Evolutionary conservation across 2,888 invertebrate genomes (phyloP).

Genomic region (Tineola bisselliella): DNA sequence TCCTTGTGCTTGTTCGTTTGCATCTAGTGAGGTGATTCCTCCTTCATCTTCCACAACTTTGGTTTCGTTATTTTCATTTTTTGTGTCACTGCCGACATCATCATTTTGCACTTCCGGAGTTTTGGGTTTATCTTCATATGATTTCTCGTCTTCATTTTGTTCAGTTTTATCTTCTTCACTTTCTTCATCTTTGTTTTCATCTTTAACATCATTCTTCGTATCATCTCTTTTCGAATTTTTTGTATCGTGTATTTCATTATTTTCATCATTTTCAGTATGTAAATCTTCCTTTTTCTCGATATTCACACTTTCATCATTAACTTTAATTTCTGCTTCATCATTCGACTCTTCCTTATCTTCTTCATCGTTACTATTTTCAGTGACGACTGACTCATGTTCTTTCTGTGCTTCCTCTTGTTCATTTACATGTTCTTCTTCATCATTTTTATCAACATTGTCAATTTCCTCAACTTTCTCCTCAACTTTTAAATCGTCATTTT

Average conservation of each 20-base stretch:
- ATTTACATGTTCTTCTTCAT: neutral
- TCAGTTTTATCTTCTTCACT: conserved; percentile 18
- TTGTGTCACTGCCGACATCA: conserved; percentile 3
- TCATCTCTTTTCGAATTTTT: conserved; percentile 10
- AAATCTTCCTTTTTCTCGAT: conserved; percentile 18
- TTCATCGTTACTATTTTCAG: conserved; percentile 12
- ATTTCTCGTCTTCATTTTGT: conserved; percentile 17
- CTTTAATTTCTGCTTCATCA: conserved; percentile 19
- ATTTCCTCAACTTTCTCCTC: conserved; percentile 5
- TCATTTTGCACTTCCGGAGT: conserved; percentile 15
- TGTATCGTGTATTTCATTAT: conserved; percentile 16
- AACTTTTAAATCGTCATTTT: neutral
- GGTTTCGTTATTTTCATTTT: conserved; percentile 21
- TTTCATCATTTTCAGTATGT: conserved; percentile 23
- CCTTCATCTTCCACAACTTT: conserved; percentile 20
- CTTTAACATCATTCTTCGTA: conserved; percentile 17
- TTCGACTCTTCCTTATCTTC: conserved; percentile 16
- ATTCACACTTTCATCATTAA: conserved; percentile 16
- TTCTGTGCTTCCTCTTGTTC: conserved; percentile 18
- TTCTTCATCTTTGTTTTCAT: conserved; percentile 20
- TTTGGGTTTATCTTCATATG: conserved; percentile 14
- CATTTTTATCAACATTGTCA: conserved; percentile 16
- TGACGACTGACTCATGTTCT: conserved; percentile 17
- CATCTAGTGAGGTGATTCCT: conserved; percentile 5
- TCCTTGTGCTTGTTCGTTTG: conserved; percentile 13